These are phyloP conservation scores for Paguma larvata DNA, from an alignment of 2,797 vertebrate species.

Conservation along the genomic window DNA sequence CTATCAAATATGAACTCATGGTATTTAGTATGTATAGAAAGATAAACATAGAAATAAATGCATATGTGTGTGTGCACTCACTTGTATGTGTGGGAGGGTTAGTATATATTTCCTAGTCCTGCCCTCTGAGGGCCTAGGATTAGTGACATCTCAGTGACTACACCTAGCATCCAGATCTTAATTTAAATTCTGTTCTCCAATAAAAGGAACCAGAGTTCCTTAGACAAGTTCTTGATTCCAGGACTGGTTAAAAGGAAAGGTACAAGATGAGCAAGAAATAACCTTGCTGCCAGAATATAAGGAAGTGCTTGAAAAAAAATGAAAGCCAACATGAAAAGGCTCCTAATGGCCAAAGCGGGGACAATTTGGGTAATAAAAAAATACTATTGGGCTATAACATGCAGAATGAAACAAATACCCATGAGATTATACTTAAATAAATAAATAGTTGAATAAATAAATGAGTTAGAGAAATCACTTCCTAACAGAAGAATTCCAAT, in stretches of 20 bases:
- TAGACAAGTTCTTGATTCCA: slow-evolving; percentile 6
- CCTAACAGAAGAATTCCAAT: slow-evolving; percentile 48
- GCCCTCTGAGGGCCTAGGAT: background rate
- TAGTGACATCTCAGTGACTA: background rate
- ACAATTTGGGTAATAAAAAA: slow-evolving; percentile 33
- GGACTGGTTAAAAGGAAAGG: background rate
- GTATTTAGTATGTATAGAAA: slow-evolving; percentile 10
- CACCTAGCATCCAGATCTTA: background rate
- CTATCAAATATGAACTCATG: slow-evolving; percentile 12
- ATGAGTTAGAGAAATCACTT: background rate
- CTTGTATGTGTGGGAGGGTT: background rate
- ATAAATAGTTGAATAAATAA: slow-evolving; percentile 29
- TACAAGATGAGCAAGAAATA: background rate
- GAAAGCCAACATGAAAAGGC: background rate
- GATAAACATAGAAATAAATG: slow-evolving; percentile 3
- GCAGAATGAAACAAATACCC: slow-evolving; percentile 20
- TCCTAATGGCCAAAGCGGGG: slow-evolving; percentile 26
- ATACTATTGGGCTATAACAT: background rate
- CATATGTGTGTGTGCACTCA: background rate
- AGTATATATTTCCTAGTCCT: background rate
- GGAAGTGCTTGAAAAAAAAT: background rate
- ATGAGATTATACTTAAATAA: background rate
- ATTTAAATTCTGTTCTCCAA: slow-evolving; percentile 59
- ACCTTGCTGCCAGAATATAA: background rate
- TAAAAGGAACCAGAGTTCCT: slow-evolving; percentile 6